Base-by-base conservation (phyloP, 2,113 vertebrate genomes). In the Puntigrus tetrazona region DNA sequence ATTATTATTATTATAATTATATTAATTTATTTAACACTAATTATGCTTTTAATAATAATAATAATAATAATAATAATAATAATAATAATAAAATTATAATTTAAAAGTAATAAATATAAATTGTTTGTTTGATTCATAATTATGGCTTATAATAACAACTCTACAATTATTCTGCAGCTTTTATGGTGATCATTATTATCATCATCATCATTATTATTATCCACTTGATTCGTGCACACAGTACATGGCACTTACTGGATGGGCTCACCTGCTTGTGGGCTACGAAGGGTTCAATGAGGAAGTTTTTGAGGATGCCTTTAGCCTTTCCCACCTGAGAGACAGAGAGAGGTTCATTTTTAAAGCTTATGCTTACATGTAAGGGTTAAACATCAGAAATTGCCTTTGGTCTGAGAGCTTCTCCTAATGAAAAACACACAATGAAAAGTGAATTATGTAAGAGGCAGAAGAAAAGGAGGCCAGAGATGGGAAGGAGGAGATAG, bases 201-300 rank as follows among this genome's bases (percentile, higher is more conserved):
- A 41, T 1, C 9, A 41, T 41, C 9, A 52, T 18, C 18, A 61
- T n/a, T 25, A 61, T 29, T 4, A 63, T 29, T 1, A 61, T 14
- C 2, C 27, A 65, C 14, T 38, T 38, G 2, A 69, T 69, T 38
- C 4, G 38, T 22, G 34, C 4, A 9, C 72, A 31, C 43, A 29
- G n/a, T 18, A 29, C 27, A 41, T 50, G 5, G 3, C 52, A 13
- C 45, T 83, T 47, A 72, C 9, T 4, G 7, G 1, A 22, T 45
- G 41, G 14, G 88, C 92, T 81, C 86, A 98, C 98, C 97, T 99
- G 97, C 55, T 94, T 96, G 86, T 99, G 98, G 9, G 96, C 92
- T 31, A 99, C 97, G 0, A 99, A 99, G 0, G 97, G 97, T 27
- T 99, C 98, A 0, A 99, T 99, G 88, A 99, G 95, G 84, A 99